phyloP scores from a whole-genome alignment of 1,140 invertebrate genomes.

The Drosophila obscura region DNA sequence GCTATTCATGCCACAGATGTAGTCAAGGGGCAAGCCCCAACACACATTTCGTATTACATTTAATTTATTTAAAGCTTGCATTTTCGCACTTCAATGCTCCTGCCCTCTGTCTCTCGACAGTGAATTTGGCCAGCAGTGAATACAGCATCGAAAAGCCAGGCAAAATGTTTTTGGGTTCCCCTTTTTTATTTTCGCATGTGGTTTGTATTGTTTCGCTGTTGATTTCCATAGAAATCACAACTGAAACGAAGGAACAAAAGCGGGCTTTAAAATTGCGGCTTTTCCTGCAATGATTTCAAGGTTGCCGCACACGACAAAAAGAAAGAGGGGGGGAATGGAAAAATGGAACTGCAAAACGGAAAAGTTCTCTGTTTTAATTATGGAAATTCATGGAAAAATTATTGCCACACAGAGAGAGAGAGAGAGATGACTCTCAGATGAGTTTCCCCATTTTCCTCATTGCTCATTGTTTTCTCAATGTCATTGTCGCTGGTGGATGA shows the following conservation, averaged over 20 bases:
- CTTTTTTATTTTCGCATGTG: conserved; percentile 15
- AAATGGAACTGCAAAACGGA: conserved; percentile 7
- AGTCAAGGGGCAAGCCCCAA: conserved; percentile 13
- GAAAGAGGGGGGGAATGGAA: not conserved
- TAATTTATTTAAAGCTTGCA: conserved; percentile 77
- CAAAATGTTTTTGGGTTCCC: conserved; percentile 63
- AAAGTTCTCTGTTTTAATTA: conserved; percentile 61
- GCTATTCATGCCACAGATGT: conserved; percentile 1
- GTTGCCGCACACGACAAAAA: conserved; percentile 40
- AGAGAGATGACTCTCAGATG: conserved; percentile 2
- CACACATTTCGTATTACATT: conserved; percentile 50
- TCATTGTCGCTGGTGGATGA: conserved; percentile 50
- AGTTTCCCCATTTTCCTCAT: conserved; percentile 15
- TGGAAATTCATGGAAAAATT: conserved; percentile 69
- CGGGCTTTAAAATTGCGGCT: conserved; percentile 41
- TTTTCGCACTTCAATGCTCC: conserved; percentile 64
- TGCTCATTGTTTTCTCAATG: conserved; percentile 47
- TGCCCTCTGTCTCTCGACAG: conserved; percentile 8
- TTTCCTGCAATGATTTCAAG: conserved; percentile 45
- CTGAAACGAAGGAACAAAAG: conserved; percentile 13
- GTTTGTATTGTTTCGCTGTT: conserved; percentile 49
- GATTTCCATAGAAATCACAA: conserved; percentile 74
- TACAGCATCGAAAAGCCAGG: conserved; percentile 36
- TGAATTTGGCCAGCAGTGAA: conserved; percentile 28
- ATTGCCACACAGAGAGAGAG: conserved; percentile 51